These are phyloP conservation scores for Holacanthus passer DNA, from an alignment of 2,113 vertebrate genomes.

Conservation along the genomic window DNA sequence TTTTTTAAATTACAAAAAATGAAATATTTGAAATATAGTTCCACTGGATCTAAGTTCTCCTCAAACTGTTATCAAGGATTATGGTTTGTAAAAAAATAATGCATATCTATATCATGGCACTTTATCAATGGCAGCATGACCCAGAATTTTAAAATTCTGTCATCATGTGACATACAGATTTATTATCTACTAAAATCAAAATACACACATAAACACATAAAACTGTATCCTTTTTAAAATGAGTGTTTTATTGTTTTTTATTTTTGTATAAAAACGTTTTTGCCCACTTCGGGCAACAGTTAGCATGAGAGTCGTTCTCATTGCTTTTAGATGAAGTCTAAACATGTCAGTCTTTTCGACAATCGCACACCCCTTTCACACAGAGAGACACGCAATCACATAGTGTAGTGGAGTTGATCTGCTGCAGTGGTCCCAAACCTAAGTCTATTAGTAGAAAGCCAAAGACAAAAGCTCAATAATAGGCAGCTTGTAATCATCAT, in stretches of 20 bases:
- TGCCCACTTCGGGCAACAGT: slow-evolving; percentile 82
- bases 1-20: background rate
- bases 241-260: slow-evolving; percentile 79
- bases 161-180: background rate
- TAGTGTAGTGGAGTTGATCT: slow-evolving; percentile 68
- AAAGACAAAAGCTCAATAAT: slow-evolving; percentile 62
- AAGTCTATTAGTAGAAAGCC: slow-evolving; percentile 69
- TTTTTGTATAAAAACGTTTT: slow-evolving; percentile 82
- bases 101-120: no score
- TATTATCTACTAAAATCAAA: background rate
- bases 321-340: slow-evolving; percentile 75
- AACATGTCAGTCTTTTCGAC: slow-evolving; percentile 64
- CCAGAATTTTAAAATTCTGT: background rate
- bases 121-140: background rate
- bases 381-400: slow-evolving; percentile 71
- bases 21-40: background rate
- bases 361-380: slow-evolving; percentile 55
- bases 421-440: slow-evolving; percentile 79
- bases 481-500: slow-evolving; percentile 68
- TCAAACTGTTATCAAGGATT: background rate
- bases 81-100: no score
- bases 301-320: slow-evolving; percentile 80
- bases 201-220: slow-evolving; percentile 1
- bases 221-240: slow-evolving; percentile 54
- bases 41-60: background rate